Base-by-base conservation (phyloP, 2,797 vertebrate genomes). In the Sphenodon punctatus region DNA sequence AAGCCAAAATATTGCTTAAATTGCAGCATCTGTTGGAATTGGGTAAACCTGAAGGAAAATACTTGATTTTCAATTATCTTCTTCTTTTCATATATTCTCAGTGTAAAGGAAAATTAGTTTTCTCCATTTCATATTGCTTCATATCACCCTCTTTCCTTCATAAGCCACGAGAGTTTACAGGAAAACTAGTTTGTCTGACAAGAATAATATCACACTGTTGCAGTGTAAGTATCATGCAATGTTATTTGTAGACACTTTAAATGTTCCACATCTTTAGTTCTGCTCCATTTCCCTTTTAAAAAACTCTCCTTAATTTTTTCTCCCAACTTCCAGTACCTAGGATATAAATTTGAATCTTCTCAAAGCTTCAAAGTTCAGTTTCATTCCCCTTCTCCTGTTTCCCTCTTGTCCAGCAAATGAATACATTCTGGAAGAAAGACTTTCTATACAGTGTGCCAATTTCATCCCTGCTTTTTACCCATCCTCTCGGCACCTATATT, bases 121-220 rank as follows among this genome's bases (percentile, higher is more conserved):
- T n/a, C n/a, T n/a, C n/a, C n/a, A n/a, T 48, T 41, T 36, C 67
- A 48, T 51, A 67, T n/a, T 56, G 30, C 56, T 56, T 56, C 56
- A 9, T 27, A 49, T 15, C 39, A 39, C 27, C 4, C 2, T 53
- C 6, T 14, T 4, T 51, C 78, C 66, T 56, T n/a, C 51, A 38
- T 71, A 43, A 34, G 53, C 41, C 17, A 46, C 42, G 58, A 10
- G 36, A 9, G 5, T n/a, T 72, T 81, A 15, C 30, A 69, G 67
- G 64, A 79, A 78, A 67, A 49, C 4, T 84, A 5, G 6, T 17
- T 39, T 78, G 12, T 10, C 6, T 25, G 67, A 22, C 7, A 61
- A 25, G 2, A 82, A 43, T 45, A 46, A n/a, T 8, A 38, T 75
- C 9, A 55, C 74, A 68, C 30, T 82, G 25, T 27, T 70, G 53